Percentiles rank a stretch among this genome's conserved stretches.
These are phyloP conservation scores for Heterochromis multidens DNA, from an alignment of 2,113 vertebrate species.

Conservation along the genomic window DNA sequence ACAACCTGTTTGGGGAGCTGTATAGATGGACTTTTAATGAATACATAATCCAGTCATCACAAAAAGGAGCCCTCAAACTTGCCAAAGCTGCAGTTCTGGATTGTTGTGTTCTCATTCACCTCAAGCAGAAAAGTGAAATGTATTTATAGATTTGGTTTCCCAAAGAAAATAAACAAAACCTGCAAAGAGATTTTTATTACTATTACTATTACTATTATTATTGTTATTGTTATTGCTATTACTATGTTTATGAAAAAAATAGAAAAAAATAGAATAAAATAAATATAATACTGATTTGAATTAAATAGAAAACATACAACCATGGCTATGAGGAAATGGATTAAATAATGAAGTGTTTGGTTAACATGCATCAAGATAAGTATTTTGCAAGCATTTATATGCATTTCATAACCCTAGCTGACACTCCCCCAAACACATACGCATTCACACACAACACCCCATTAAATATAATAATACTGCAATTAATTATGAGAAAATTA, in stretches of 20 bases:
- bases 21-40: conserved; percentile 72
- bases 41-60: conserved; percentile 64
- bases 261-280: too few relatives aligned
- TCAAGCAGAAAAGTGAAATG: background rate
- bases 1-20: conserved; percentile 74
- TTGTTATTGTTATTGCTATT: conserved; percentile 36
- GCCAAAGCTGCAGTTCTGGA: conserved; percentile 33
- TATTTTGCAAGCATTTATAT: background rate
- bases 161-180: conserved; percentile 33
- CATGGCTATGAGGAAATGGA: background rate
- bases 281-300: conserved; percentile 9
- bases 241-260: background rate
- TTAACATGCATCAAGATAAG: background rate
- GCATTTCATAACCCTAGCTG: background rate
- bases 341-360: background rate
- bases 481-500: background rate
- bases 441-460: background rate
- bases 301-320: conserved; percentile 2
- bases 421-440: background rate
- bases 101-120: conserved; percentile 27
- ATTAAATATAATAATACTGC: background rate
- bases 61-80: conserved; percentile 22
- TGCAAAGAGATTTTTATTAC: background rate
- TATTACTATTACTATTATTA: conserved; percentile 22
- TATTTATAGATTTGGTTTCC: conserved; percentile 19